Base-by-base conservation (phyloP, 2,888 invertebrate genomes). In the Apamea crenata region DNA sequence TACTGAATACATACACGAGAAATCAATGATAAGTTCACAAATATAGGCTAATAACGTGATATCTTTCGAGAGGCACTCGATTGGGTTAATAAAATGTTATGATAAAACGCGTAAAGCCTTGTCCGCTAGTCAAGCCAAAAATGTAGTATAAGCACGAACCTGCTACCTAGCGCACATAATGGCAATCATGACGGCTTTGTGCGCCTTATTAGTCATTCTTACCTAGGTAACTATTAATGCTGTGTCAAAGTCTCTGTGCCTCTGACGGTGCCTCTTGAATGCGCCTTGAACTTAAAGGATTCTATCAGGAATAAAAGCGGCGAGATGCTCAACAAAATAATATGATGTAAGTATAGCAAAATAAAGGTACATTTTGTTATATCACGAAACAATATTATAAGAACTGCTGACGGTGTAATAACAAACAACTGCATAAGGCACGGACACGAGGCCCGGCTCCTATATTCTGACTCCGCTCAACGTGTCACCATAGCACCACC, bases 1-100 rank as follows among this genome's bases (percentile, higher is more conserved):
- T 75, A 66, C 56, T 81, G 78, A 74, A 78, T 78, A 84, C 77
- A 65, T 70, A 74, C 77, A 77, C 78, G 65, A 81, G 84, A 84
- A 91, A 89, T 91, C 90, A 89, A 90, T 91, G 87, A 90, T 83
- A 90, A 87, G 87, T 86, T 85, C 84, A 84, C 85, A 90, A 91
- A 91, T 91, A 85, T 90, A 89, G 87, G 87, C 86, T 91, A 92
- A 92, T 92, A 92, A 90, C 83, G 74, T 82, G 91, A 89, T 92
- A 92, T 88, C 91, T 87, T 87, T 92, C 89, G 88, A 92, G 92
- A 87, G 91, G 89, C 90, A 91, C 92, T 92, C 87, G 90, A 91
- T 91, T 87, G 84, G 87, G 88, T 91, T 91, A 92, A 92, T 92
- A 82, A 89, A 90, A 84, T 82, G 82, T 81, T 87, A 80, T 77